phyloP scores from a whole-genome alignment of 2,888 invertebrate species.

The Philonicus albiceps region DNA sequence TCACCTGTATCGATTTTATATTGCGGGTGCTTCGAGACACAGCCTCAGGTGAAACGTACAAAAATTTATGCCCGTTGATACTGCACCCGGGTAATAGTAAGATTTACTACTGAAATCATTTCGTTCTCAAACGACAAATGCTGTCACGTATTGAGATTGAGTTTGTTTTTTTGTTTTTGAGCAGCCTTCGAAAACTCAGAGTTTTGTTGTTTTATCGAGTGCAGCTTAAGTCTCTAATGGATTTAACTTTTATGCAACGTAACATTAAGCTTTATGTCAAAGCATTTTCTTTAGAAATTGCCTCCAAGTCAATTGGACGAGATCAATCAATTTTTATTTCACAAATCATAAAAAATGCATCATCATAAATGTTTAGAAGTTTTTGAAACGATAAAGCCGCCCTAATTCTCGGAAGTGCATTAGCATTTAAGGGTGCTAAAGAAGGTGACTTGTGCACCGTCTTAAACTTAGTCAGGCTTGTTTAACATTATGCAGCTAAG shows the following conservation, averaged over 20 bases:
- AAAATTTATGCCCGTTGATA: neutral
- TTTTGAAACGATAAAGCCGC: neutral
- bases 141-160: neutral
- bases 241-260: neutral
- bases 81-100: neutral
- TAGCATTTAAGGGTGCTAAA: neutral
- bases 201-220: neutral
- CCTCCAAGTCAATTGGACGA: neutral
- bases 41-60: neutral
- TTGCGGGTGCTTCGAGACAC: neutral
- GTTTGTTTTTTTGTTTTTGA: neutral
- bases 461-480: neutral
- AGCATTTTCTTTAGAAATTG: neutral
- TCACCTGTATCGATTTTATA: neutral
- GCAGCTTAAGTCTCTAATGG: neutral
- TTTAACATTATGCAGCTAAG: neutral
- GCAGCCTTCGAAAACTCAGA: neutral
- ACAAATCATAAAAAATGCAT: neutral
- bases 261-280: neutral
- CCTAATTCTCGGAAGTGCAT: neutral
- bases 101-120: neutral
- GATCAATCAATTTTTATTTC: neutral
- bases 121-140: neutral
- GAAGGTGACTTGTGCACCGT: neutral
- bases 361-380: neutral